phyloP scores from a whole-genome alignment of 2,888 invertebrate species.

The Thysanoteuthis rhombus region DNA sequence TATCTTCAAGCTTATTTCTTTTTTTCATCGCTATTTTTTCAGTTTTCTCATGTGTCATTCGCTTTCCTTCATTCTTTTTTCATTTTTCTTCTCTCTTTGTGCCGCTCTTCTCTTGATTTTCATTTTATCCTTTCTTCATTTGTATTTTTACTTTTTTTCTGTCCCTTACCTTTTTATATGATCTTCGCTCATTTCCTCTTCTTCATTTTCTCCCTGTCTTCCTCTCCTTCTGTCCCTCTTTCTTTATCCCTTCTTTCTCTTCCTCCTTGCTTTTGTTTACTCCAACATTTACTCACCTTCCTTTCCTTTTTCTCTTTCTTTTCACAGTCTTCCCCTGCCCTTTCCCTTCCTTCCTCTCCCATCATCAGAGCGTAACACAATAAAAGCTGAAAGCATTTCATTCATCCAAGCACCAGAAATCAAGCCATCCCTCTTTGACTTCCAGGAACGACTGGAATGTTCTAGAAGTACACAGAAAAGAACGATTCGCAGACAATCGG shows the following conservation, averaged over 20 bases:
- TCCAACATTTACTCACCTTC: background rate
- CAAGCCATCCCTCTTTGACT: background rate
- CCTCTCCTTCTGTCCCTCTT: background rate
- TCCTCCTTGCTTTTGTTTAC: background rate
- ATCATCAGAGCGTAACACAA: background rate
- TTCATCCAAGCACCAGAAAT: background rate
- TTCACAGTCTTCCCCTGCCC: background rate
- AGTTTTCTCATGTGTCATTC: too few relatives aligned
- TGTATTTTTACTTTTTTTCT: too few relatives aligned
- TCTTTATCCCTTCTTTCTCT: background rate
- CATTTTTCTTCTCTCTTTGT: background rate
- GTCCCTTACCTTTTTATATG: background rate
- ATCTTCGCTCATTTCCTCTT: background rate
- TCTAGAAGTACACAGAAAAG: background rate
- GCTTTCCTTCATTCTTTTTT: background rate
- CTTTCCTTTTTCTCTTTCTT: background rate
- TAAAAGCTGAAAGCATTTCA: background rate
- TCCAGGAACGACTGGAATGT: background rate
- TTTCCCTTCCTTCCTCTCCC: background rate
- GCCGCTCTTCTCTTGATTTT: background rate
- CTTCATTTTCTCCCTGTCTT: background rate
- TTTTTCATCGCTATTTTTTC: too few relatives aligned
- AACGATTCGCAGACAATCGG: background rate
- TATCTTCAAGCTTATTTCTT: too few relatives aligned
- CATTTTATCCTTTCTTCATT: background rate